Evolutionary conservation across 2,797 vertebrate species (phyloP).

Genomic region (Betta splendens): DNA sequence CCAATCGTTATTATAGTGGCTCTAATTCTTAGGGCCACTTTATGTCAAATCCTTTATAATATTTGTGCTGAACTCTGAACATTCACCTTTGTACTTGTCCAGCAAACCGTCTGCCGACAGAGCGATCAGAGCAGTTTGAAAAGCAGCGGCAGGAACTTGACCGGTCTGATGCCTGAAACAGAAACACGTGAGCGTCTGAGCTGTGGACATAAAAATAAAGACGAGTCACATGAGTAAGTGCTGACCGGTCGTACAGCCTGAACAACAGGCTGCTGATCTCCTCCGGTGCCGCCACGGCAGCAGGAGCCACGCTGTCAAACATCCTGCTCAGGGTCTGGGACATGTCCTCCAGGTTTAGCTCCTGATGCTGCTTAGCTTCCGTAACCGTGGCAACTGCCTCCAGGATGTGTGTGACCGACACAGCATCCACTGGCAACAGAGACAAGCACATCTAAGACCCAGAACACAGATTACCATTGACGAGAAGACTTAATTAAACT

Average conservation of each 20-base stretch:
- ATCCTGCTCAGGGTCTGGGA: slow-evolving; percentile 72
- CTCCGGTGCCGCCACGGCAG: slow-evolving; percentile 66
- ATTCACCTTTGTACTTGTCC: slow-evolving; percentile 85
- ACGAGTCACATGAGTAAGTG: neutral
- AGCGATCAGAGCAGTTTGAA: slow-evolving; percentile 77
- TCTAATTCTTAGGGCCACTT: too few species aligned
- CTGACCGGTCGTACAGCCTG: slow-evolving; percentile 82
- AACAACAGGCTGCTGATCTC: slow-evolving; percentile 75
- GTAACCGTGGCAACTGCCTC: slow-evolving; percentile 39
- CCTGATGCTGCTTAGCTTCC: slow-evolving; percentile 11
- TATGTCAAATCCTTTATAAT: too few species aligned
- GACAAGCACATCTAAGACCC: too few species aligned
- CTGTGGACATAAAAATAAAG: neutral
- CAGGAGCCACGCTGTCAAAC: slow-evolving; percentile 71
- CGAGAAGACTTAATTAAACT: too few species aligned
- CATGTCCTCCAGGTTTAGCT: slow-evolving; percentile 73
- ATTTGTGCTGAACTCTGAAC: too few species aligned
- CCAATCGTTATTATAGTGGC: too few species aligned
- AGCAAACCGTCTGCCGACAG: slow-evolving; percentile 83
- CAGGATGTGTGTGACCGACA: slow-evolving; percentile 61
- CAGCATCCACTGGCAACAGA: slow-evolving; percentile 65
- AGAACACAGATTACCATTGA: too few species aligned
- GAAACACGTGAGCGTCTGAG: too few species aligned
- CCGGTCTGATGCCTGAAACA: slow-evolving; percentile 67
- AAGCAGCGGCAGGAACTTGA: slow-evolving; percentile 70